Base-by-base conservation (phyloP, 2,888 invertebrate genomes). In the Drosophila greeni region DNA sequence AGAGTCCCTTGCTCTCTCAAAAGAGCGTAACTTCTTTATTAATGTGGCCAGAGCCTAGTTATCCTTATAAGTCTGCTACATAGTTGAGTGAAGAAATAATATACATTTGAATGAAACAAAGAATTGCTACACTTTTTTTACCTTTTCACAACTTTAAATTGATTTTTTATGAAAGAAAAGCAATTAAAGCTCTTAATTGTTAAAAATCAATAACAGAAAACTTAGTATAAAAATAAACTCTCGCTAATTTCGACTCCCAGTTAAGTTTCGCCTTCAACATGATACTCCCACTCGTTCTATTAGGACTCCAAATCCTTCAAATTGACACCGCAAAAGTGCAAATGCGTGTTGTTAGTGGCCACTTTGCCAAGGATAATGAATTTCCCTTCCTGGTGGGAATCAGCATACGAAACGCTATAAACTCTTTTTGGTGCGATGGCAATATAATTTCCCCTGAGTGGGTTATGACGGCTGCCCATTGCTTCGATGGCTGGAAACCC, bases 371-470 rank as follows among this genome's bases (percentile, higher is more conserved):
- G 23, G 2, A 3, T 2, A 8, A 8, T 14, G 2, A 23, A 14
- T 23, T 40, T 23, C 14, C 40, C 20, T 40, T 23, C 8, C 8
- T 40, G 40, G 40, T 40, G 5, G 23, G 23, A 4, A 14, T 40
- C 23, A n/a, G 2, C 1, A 23, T 11, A 2, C 1, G 8, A 0
- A 5, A 12, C 40, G 5, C 0, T 5, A 1, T 6, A 0, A 12
- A 0, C 1, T 11, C 37, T 3, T 9, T 0, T 6, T 39, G 37
- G 37, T 39, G 37, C 1, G 6, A 12, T 39, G 37, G 37, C 11
- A 39, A 7, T 12, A 20, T 39, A 12, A 39, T 39, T 20, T 37
- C 37, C 1, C 12, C 12, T 39, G 2, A 39, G 6, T 39, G 37
- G 18, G 12, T 39, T 39, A 12, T 39, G 18, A 20, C 18, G 37